Base-by-base conservation (phyloP, 2,888 invertebrate genomes). In the Lasioglossum zephyrum region DNA sequence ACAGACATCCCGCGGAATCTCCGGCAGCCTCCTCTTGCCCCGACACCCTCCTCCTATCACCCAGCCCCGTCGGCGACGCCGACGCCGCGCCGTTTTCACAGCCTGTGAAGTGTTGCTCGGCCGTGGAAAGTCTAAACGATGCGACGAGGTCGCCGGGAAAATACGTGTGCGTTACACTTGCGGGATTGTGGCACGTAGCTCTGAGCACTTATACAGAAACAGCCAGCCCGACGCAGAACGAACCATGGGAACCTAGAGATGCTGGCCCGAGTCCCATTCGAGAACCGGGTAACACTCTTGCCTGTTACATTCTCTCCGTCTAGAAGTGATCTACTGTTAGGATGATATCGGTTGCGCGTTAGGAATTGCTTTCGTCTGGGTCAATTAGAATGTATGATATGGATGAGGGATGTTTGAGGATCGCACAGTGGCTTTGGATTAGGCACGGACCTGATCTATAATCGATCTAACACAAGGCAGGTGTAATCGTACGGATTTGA, bases 1-100 rank as follows among this genome's bases (percentile, higher is more conserved):
- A 89, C 79, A 89, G 89, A 85, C 88, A 85, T 89, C 88, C 88
- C 88, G 84, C 84, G 82, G 76, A 82, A 87, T 87, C 87, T 81
- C 81, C 81, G 81, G 81, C 85, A 82, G 79, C 84, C 83, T 86
- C 79, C 60, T 78, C 81, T 39, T 69, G 18, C 79, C n/a, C 57
- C 63, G 44, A 26, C 82, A 66, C 60, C 13, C 11, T 39, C 41
- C 11, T n/a, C 41, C 36, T n/a, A 70, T 9, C 70, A 4, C 39
- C 4, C 9, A 2, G 8, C 36, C 5, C 22, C 36, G 66, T 36
- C 66, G 66, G 9, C 36, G 66, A 36, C 36, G 66, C 26, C 60
- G 60, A 26, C 77, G 47, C 79, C 79, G 47, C 76, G 70, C 49
- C 78, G 75, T 85, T 85, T 77, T 77, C 85, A 66, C 82, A 77